These are phyloP conservation scores for Torymus aiolomorphi DNA, from an alignment of 2,888 invertebrate genomes.

Conservation along the genomic window DNA sequence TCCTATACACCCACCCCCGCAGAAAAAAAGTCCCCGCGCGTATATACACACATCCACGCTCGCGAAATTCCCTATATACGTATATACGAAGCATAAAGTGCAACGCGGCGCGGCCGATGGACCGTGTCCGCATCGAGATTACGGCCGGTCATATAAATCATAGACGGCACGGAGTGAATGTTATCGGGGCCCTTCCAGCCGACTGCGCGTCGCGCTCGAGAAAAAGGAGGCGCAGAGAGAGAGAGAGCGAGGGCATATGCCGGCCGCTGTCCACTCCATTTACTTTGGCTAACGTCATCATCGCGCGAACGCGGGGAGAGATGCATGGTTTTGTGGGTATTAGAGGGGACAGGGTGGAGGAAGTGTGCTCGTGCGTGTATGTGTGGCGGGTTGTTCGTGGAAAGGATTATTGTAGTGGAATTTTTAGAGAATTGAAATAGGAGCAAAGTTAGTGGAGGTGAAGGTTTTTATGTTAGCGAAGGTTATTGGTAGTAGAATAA, in stretches of 20 bases:
- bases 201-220: slow-evolving; percentile 59
- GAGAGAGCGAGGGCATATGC: slow-evolving; percentile 69
- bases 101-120: slow-evolving; percentile 60
- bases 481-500: too few species aligned
- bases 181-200: slow-evolving; percentile 72
- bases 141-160: slow-evolving; percentile 68
- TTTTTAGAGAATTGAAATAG: background rate
- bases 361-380: too few species aligned
- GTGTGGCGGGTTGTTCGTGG: too few species aligned
- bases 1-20: too few species aligned
- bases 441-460: background rate
- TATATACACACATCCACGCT: background rate
- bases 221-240: background rate
- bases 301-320: background rate
- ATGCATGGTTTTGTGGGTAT: background rate
- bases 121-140: slow-evolving; percentile 71
- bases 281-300: slow-evolving; percentile 61
- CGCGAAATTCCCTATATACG: background rate
- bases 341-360: background rate
- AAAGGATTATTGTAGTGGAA: background rate
- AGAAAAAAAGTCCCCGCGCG: slow-evolving; percentile 5
- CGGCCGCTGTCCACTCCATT: slow-evolving; percentile 76
- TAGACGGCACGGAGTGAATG: slow-evolving; percentile 65
- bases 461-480: background rate
- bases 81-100: background rate